Evolutionary conservation across 2,888 invertebrate genomes (phyloP), one percentile per base, ranked within the genome.

Genomic region (Athetis lepigone): DNA sequence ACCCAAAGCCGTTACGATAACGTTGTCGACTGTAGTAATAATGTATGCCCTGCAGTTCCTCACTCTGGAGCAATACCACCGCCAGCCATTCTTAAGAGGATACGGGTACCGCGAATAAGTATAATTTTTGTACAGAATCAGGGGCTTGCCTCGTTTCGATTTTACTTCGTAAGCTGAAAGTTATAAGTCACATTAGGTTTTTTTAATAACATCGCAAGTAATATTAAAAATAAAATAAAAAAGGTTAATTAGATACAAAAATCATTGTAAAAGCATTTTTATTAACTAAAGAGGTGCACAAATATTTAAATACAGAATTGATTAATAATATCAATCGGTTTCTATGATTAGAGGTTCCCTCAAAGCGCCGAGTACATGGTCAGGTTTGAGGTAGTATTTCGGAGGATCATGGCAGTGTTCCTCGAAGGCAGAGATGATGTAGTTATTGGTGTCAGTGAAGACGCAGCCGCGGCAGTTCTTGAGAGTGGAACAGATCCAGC

Each of bases 401-500:
- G 94, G 95, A 0, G 94, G 94, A 21, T 87, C 82, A 63, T 95
- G 95, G 8, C 80, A 81, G 56, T 95, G 95, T 1, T 90, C 87
- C 45, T 92, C 90, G 46, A 77, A 88, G 0, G 85, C 84, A 1
- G 92, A 88, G 2, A 85, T 87, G 52, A 94, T 90, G 42, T 67
- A 78, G 65, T 93, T 92, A 19, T 85, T 80, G 7, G 55, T 65
- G 43, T 91, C 88, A 0, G 94, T 95, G 68, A 92, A 93, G 4
- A 95, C 89, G 57, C 82, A 86, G 0, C 87, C 94, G 2, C 87
- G 86, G 72, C 95, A 95, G 76, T 92, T 93, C 78, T 94, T 94
- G 56, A 84, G 63, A 0, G 91, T 94, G 11, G 95, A 94, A 58
- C 95, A 95, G 1, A 92, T 89, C 94, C 94, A 95, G 21, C 94